Evolutionary conservation across 2,113 vertebrate genomes (phyloP).

Genomic region (Macrotis lagotis): DNA sequence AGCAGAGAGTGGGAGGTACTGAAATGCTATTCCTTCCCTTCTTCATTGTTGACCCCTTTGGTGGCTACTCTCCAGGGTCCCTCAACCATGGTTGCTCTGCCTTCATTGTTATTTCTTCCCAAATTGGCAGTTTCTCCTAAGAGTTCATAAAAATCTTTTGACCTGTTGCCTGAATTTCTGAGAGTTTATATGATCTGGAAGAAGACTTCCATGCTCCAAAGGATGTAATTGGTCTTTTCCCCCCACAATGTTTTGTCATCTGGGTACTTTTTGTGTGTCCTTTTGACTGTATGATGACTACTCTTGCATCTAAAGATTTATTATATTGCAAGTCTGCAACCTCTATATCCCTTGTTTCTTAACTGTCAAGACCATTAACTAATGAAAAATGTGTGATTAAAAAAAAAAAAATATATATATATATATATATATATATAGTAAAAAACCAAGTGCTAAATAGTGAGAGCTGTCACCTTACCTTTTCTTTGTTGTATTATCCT

Average conservation of each 20-base stretch:
- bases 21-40: background rate
- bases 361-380: background rate
- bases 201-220: background rate
- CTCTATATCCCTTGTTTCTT: background rate
- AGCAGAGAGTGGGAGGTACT: background rate
- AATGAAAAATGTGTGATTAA: too few relatives aligned
- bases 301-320: background rate
- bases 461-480: background rate
- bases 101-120: background rate
- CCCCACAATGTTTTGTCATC: constrained; percentile 28
- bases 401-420: too few relatives aligned
- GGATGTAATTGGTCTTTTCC: background rate
- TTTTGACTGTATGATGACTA: background rate
- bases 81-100: background rate
- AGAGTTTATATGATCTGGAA: background rate
- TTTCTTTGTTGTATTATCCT: background rate
- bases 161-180: background rate
- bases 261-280: constrained; percentile 29
- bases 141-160: background rate
- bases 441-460: background rate
- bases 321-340: background rate
- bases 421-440: too few relatives aligned
- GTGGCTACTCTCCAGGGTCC: background rate
- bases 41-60: background rate
- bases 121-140: background rate